Percentiles rank a stretch among this genome's conserved stretches.
Evolutionary conservation across 2,113 vertebrate species (phyloP).

Genomic region (Ammodytes marinus): DNA sequence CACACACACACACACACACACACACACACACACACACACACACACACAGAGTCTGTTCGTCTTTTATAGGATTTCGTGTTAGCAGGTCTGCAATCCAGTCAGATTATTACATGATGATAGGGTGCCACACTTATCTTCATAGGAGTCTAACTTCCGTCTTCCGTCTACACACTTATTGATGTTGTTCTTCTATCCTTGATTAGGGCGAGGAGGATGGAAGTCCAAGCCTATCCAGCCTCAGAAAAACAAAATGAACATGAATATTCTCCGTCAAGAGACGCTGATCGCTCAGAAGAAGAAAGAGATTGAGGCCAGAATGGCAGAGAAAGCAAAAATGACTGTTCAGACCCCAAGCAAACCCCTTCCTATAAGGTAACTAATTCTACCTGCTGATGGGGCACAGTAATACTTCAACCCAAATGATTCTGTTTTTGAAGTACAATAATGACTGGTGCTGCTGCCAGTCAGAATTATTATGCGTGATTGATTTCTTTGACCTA

Average conservation of each 20-base stretch:
- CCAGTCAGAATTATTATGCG: not conserved
- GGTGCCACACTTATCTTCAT: not conserved
- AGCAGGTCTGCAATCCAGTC: not conserved
- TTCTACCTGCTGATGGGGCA: not conserved
- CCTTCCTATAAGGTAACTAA: constrained; percentile 69
- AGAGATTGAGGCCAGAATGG: constrained; percentile 95
- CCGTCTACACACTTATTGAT: not conserved
- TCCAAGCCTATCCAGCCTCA: constrained; percentile 83
- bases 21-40: too few relatives aligned
- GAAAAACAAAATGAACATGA: constrained; percentile 91
- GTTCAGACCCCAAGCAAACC: constrained; percentile 79
- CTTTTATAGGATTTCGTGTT: not conserved
- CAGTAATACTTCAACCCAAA: not conserved
- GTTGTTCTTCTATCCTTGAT: not conserved
- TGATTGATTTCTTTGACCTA: not conserved
- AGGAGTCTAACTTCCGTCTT: too few relatives aligned
- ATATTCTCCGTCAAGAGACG: constrained; percentile 94
- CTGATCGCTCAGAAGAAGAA: constrained; percentile 96
- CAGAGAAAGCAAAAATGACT: constrained; percentile 88
- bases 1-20: too few relatives aligned
- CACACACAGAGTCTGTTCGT: too few relatives aligned
- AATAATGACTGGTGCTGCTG: not conserved
- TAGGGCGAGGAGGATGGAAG: constrained; percentile 90
- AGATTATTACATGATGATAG: not conserved
- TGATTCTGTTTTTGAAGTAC: not conserved